These are phyloP conservation scores for Trissonchulus latispiculum DNA, from an alignment of 2,888 invertebrate species.

Conservation along the genomic window DNA sequence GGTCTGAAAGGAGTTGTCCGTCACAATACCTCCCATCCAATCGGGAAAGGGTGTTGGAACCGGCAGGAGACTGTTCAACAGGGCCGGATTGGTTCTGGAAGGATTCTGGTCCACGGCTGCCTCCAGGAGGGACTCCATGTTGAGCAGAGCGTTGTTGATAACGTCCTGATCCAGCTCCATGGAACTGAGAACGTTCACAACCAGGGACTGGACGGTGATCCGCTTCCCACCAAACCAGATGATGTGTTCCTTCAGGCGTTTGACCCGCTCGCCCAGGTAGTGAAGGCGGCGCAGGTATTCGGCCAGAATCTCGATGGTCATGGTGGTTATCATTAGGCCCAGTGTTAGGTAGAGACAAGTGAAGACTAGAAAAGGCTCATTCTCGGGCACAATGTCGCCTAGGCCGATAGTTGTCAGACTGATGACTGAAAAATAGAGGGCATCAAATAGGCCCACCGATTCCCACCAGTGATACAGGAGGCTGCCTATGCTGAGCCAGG, in stretches of 20 bases:
- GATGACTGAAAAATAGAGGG: background rate
- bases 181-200: constrained; percentile 2
- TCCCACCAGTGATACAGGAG: background rate
- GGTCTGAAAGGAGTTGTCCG: background rate
- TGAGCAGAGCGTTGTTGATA: constrained; percentile 1
- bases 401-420: background rate
- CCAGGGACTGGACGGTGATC: constrained; percentile 13
- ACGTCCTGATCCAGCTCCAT: constrained; percentile 7
- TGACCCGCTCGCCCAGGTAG: constrained; percentile 8
- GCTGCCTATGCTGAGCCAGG: background rate
- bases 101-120: background rate
- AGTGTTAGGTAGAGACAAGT: constrained; percentile 11
- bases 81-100: background rate
- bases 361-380: background rate
- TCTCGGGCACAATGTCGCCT: background rate
- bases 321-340: constrained; percentile 11
- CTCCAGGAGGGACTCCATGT: constrained; percentile 12
- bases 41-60: too few relatives aligned
- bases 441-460: background rate
- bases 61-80: background rate
- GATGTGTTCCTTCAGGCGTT: background rate
- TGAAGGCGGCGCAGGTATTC: constrained; percentile 10
- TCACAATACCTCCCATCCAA: background rate
- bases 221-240: constrained; percentile 13
- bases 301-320: constrained; percentile 14